These are phyloP conservation scores for Prionailurus viverrinus DNA, from an alignment of 2,113 vertebrate species.

Conservation along the genomic window DNA sequence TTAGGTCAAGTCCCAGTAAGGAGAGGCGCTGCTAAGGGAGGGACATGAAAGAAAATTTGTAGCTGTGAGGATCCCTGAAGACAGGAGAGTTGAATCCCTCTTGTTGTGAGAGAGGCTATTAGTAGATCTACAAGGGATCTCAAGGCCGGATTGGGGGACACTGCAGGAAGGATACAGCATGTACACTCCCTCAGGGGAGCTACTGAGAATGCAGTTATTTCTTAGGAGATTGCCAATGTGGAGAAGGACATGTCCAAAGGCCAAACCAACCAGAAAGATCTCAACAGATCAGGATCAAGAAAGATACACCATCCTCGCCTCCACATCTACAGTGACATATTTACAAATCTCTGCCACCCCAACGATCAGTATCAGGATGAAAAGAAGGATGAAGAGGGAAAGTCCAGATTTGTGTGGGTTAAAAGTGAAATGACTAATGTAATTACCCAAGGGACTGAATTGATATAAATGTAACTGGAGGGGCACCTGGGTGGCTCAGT, in stretches of 20 bases:
- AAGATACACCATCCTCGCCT: background rate
- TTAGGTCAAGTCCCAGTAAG: background rate
- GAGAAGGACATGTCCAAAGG: background rate
- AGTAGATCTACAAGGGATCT: background rate
- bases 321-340: background rate
- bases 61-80: background rate
- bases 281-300: background rate
- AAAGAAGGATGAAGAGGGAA: background rate
- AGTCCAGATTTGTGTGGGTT: background rate
- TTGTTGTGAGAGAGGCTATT: background rate
- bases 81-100: background rate
- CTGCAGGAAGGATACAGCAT: background rate
- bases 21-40: background rate
- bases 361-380: background rate
- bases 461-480: background rate
- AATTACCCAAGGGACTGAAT: background rate
- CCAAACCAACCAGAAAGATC: background rate
- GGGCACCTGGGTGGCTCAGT: too few relatives aligned
- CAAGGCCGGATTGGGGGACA: background rate
- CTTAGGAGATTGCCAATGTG: background rate
- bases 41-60: background rate
- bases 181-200: rapidly evolving
- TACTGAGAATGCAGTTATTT: background rate
- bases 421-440: background rate
- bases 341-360: background rate